Evolutionary conservation across 2,888 invertebrate species (phyloP).

Genomic region (Oxycera nigricornis): DNA sequence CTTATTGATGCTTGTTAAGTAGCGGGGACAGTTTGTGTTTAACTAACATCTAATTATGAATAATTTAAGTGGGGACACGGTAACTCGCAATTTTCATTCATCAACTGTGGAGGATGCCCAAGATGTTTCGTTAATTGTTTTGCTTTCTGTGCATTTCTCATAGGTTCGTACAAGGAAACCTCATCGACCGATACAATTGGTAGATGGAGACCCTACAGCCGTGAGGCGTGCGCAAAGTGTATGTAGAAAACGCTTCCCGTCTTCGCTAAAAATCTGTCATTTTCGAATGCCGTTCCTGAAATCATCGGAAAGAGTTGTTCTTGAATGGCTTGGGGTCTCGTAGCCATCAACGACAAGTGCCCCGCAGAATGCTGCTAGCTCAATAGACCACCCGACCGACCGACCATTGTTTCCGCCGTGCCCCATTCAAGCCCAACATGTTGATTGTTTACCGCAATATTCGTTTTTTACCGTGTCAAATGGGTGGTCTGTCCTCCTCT

Average conservation of each 20-base stretch:
- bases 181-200: neutral
- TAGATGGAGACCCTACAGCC: neutral
- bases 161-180: neutral
- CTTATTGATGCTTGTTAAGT: no score
- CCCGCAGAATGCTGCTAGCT: neutral
- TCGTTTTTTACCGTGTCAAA: neutral
- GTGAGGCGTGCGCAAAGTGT: neutral
- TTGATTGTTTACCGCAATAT: neutral
- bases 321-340: neutral
- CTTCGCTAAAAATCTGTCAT: neutral
- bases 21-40: no score
- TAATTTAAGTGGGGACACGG: no score
- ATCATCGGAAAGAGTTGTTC: constrained; percentile 4
- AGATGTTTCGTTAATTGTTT: no score
- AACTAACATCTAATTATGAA: no score
- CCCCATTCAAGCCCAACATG: no score
- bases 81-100: no score
- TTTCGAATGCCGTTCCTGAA: constrained; percentile 11
- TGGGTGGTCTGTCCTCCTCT: constrained; percentile 21
- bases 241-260: neutral
- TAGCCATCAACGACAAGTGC: neutral
- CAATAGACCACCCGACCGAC: constrained; percentile 29
- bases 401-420: constrained; percentile 9
- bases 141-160: no score
- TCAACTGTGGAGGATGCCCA: no score